These are phyloP conservation scores for Griposia aprilina DNA, from an alignment of 2,888 invertebrate species.

Conservation along the genomic window DNA sequence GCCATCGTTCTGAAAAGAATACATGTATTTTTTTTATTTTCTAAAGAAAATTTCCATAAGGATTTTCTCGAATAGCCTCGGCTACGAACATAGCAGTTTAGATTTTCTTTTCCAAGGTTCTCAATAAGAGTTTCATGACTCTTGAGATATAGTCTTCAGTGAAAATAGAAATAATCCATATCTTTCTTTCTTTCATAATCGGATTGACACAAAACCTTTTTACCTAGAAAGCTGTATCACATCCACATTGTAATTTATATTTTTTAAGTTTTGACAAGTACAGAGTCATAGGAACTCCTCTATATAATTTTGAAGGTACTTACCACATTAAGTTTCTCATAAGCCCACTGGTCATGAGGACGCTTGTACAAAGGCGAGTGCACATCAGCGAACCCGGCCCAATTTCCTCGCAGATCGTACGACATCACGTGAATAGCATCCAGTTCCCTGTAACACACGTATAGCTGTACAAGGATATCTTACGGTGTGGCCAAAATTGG, in stretches of 20 bases:
- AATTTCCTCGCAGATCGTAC: constrained; percentile 96
- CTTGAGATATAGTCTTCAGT: not conserved
- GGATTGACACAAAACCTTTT: not conserved
- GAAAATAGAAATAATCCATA: not conserved
- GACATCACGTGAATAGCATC: constrained; percentile 97
- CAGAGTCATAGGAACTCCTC: not conserved
- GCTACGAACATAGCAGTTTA: not conserved
- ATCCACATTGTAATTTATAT: not conserved
- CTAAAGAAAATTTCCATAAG: no score
- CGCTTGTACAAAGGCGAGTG: constrained; percentile 96
- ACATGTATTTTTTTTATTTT: no score
- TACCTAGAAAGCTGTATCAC: not conserved
- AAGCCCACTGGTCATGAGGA: constrained; percentile 97
- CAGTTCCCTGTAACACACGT: constrained; percentile 89
- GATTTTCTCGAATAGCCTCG: not conserved
- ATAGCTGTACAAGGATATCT: not conserved
- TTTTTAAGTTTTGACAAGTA: not conserved
- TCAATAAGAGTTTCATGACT: not conserved
- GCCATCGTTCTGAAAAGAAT: constrained; percentile 94
- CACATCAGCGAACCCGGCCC: constrained; percentile 97
- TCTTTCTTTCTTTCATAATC: not conserved
- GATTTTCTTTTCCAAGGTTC: not conserved
- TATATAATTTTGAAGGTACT: constrained; percentile 75
- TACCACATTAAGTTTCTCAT: constrained; percentile 97
- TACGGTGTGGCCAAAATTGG: not conserved